phyloP scores from a whole-genome alignment of 2,113 vertebrate genomes.

The Poecile atricapillus region DNA sequence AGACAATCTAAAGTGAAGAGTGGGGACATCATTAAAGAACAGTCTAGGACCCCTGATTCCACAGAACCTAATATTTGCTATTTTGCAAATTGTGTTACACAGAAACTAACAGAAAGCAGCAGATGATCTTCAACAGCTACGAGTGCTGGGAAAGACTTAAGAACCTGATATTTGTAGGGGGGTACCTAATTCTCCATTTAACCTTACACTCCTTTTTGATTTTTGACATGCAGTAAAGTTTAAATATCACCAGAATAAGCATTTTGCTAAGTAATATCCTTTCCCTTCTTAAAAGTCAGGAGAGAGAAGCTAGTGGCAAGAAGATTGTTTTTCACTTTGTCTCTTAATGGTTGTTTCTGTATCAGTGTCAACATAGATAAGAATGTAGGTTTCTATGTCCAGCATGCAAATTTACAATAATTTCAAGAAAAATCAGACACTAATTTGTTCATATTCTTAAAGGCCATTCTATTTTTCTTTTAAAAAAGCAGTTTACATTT shows the following conservation, averaged over 20 bases:
- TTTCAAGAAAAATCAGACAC: not conserved
- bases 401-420: not conserved
- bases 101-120: not conserved
- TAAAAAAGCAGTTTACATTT: not conserved
- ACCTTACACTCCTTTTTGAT: not conserved
- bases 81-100: not conserved
- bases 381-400: not conserved
- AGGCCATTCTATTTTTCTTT: not conserved
- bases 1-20: not conserved
- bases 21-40: not conserved
- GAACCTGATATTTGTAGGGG: not conserved
- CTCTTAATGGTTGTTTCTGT: not conserved
- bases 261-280: not conserved
- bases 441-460: not conserved
- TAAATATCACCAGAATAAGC: not conserved
- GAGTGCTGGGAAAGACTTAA: not conserved
- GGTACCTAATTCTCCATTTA: fast-evolving
- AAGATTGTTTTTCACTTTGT: not conserved
- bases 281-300: not conserved
- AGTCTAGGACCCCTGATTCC: not conserved
- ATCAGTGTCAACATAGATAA: not conserved
- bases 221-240: not conserved
- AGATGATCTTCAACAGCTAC: not conserved
- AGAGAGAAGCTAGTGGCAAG: not conserved
- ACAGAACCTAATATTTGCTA: not conserved